Evolutionary conservation across 2,888 invertebrate species (phyloP), one percentile per base, ranked within the genome.

Genomic region (Aspidiotus rigidus): DNA sequence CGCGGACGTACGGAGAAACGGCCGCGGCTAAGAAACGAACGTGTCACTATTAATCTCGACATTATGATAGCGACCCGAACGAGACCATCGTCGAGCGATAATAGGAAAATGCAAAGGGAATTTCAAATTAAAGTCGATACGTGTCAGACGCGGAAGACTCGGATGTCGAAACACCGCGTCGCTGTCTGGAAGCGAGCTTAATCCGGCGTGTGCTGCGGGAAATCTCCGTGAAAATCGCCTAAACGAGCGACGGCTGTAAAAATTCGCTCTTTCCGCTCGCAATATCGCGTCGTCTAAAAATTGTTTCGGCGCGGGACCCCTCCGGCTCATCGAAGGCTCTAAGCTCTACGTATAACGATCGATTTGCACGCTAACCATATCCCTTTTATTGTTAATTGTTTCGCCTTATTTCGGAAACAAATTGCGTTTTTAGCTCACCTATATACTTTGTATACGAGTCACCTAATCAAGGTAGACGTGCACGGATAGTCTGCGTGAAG

Each of bases 91-190:
- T 6, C 49, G 6, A 11, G 49, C n/a, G 49, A 49, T 49, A 49
- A 49, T 49, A n/a, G 49, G 49, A 49, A 49, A 49, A 49, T 49
- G 49, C 49, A 49, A 49, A 49, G 49, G 49, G 49, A 49, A 49
- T 49, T 49, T 49, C 49, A 49, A 49, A 49, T 49, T 49, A 49
- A 49, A n/a, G 49, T n/a, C 49, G 49, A n/a, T 11, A 6, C 11
- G 49, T 2, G n/a, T 49, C 49, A 2, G 49, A 49, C 49, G 49
- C 49, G 49, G 49, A 49, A 49, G n/a, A 11, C 49, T 49, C 49
- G 28, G 28, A 28, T 28, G 28, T 49, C 49, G 49, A 49, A 49
- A 28, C 28, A 28, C 28, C 28, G 28, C 49, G n/a, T 11, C 49
- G 49, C 49, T n/a, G 49, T 49, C 49, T 49, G 49, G 49, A 49